Conservation (phyloP, 2,797 vertebrate species). For the Leucoraja ocellata region DNA sequence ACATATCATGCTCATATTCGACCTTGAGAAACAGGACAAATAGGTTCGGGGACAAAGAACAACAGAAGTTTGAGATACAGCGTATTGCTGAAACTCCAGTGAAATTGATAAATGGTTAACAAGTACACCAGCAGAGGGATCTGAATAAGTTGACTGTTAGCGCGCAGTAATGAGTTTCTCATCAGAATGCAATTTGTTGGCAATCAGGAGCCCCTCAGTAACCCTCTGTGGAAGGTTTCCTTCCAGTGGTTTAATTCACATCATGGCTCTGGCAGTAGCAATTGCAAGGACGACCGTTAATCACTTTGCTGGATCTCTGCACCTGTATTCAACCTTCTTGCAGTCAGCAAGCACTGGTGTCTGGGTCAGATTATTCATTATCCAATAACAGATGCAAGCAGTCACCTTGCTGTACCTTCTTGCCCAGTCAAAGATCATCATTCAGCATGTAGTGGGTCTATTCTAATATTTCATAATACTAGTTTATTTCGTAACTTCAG, state of each 20-base stretch:
- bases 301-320: background rate
- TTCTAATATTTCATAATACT: background rate
- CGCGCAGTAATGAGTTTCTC: background rate
- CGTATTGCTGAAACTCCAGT: constrained; percentile 41
- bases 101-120: constrained; percentile 30
- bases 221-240: background rate
- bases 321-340: background rate
- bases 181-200: background rate
- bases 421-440: background rate
- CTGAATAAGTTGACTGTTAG: background rate
- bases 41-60: constrained; percentile 47
- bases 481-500: background rate
- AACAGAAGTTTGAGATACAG: constrained; percentile 51
- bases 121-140: background rate
- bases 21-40: constrained; percentile 56
- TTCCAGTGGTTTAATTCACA: background rate
- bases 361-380: no score
- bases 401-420: background rate
- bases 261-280: background rate
- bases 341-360: background rate
- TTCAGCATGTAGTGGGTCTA: background rate
- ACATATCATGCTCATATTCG: constrained; percentile 45
- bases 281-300: background rate
- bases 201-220: background rate
- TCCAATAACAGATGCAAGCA: background rate